Percentiles rank a stretch among this genome's conserved stretches.
phyloP scores from a whole-genome alignment of 2,797 vertebrate species.

The Phaenicophaeus curvirostris region DNA sequence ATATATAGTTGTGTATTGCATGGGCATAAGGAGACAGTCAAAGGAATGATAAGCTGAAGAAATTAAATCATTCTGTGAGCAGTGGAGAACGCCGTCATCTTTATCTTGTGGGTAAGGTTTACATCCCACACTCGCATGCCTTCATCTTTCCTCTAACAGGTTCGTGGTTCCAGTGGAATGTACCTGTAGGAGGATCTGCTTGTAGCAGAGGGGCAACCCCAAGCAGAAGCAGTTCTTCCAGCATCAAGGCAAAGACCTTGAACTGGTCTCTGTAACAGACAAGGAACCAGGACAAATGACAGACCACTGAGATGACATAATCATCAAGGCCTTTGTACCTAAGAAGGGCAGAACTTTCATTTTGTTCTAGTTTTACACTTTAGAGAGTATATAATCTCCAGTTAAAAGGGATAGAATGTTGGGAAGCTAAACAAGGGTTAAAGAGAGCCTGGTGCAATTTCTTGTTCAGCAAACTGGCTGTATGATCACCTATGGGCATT shows the following conservation, averaged over 20 bases:
- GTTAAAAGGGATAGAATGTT: not conserved
- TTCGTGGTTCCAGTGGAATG: constrained; percentile 5
- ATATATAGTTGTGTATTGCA: not conserved
- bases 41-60: not conserved
- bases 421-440: not conserved
- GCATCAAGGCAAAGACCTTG: not conserved
- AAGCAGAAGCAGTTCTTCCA: not conserved
- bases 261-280: not conserved
- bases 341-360: not conserved
- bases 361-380: not conserved
- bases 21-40: not conserved
- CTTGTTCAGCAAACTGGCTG: not conserved
- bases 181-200: constrained; percentile 28
- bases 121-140: not conserved
- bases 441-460: not conserved
- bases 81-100: not conserved
- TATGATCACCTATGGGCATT: not conserved
- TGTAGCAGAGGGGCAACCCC: not conserved
- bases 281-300: not conserved
- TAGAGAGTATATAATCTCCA: not conserved
- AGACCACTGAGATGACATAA: not conserved
- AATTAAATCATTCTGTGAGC: not conserved
- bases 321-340: not conserved
- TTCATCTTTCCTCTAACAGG: not conserved
- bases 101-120: constrained; percentile 33